These are phyloP conservation scores for Catharus minimus DNA, from an alignment of 2,113 vertebrate genomes.

Conservation along the genomic window DNA sequence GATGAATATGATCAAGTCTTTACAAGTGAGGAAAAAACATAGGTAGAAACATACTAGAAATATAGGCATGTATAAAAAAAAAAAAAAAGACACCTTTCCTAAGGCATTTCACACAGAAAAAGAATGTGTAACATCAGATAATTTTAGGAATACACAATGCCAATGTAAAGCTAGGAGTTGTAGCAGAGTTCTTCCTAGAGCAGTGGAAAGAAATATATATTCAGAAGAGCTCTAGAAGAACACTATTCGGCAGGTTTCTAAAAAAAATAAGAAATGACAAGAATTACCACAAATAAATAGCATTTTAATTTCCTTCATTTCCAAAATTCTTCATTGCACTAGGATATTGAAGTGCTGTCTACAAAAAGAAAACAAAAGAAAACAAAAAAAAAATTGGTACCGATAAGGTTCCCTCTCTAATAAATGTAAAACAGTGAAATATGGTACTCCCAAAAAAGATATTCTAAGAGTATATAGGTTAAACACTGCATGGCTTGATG, in stretches of 20 bases:
- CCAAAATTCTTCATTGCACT: not conserved
- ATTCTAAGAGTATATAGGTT: not conserved
- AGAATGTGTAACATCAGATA: not conserved
- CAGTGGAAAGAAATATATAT: not conserved
- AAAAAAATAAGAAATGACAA: not conserved
- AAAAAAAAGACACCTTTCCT: not conserved
- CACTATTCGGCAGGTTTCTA: not conserved
- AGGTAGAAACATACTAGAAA: not conserved
- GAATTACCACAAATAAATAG: not conserved
- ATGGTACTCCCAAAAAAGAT: not conserved
- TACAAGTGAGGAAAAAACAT: not conserved
- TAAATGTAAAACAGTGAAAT: not conserved
- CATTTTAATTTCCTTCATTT: not conserved
- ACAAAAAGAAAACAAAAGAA: not conserved
- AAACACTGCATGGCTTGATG: not conserved
- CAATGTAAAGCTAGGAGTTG: not conserved
- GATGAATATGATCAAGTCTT: not conserved
- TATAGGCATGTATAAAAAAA: not conserved
- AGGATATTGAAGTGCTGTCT: not conserved
- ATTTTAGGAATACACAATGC: not conserved
- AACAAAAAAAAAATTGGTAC: no score
- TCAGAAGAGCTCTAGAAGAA: not conserved
- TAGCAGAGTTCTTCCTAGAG: not conserved
- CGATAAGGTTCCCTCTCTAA: not conserved
- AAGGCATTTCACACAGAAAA: not conserved